Evolutionary conservation across 2,888 invertebrate genomes (phyloP), one percentile per base, ranked within the genome.

Genomic region (Azorinus chamasolen): DNA sequence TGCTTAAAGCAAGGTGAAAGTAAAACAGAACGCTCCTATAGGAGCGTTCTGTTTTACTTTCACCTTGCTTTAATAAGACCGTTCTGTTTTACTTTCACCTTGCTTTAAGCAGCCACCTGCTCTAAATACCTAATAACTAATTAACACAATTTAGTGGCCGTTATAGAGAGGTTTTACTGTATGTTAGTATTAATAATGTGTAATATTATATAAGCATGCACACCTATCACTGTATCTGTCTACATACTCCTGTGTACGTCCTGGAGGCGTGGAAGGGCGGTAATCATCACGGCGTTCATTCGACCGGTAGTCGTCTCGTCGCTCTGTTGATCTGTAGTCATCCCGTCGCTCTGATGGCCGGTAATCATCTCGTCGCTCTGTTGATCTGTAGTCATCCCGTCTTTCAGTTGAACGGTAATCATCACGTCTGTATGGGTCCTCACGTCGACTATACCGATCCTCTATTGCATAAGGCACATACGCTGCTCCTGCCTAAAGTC

Each of bases 161-260:
- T 32, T n/a, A 32, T 6, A 32, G 32, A 32, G 32, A 32, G 32
- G 32, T 10, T 32, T 32, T 6, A 32, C 32, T 32, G 32, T 32
- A 32, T 4, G 4, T 32, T 32, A n/a, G n/a, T n/a, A 6, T 32
- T 32, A 6, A 32, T 32, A 32, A 6, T 32, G 32, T 10, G 4
- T 10, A 32, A 32, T 12, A 46, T 20, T 6, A 46, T 20, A 20
- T 14, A n/a, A 14, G 12, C 25, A 51, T 46, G 51, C 81, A 78
- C 57, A 85, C 85, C 85, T 85, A 72, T 85, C 82, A 51, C 79
- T 81, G 57, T 83, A 82, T 61, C 65, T 69, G 64, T 85, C 85
- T 22, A 80, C 80, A 74, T 83, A 77, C 55, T 78, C 83, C 73
- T 78, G 80, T 45, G 79, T 81, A 46, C 75, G 66, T 27, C 75